Evolutionary conservation across 1,140 invertebrate genomes (phyloP).

Genomic region (Choristoneura fumiferana): DNA sequence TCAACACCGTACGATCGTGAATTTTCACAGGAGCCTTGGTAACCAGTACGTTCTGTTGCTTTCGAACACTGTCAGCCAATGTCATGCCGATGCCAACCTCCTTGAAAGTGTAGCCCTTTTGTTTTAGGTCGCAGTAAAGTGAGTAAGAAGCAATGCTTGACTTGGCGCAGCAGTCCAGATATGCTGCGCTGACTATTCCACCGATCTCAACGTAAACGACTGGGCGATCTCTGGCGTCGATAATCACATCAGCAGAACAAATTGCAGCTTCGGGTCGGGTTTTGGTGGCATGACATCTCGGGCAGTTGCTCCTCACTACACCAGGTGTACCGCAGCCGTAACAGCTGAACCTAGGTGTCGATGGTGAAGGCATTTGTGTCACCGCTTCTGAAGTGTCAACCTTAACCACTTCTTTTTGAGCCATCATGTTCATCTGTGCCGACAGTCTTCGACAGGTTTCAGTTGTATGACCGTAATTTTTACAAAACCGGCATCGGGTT

Average conservation of each 20-base stretch:
- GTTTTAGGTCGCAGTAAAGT: neutral
- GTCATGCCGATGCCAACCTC: no score
- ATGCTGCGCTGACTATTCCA: neutral
- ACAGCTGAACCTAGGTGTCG: conserved; percentile 13
- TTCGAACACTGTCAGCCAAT: no score
- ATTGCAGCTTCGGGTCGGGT: neutral
- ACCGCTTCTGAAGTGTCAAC: neutral
- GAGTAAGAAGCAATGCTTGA: neutral
- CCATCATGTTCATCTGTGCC: neutral
- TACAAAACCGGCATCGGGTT: neutral
- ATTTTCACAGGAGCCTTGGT: no score
- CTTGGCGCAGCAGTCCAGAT: neutral
- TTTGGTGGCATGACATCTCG: no score
- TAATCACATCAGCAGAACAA: neutral
- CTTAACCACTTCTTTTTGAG: neutral
- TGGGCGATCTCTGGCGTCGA: neutral
- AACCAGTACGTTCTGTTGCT: no score
- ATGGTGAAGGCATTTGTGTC: conserved; percentile 9
- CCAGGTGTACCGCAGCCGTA: conserved; percentile 21
- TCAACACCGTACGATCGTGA: no score
- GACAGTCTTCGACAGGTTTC: neutral
- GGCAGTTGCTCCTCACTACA: no score
- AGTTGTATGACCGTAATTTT: neutral
- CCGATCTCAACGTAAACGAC: no score
- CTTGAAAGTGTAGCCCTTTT: neutral